A percentile compares a stretch with the other conserved stretches of the same genome.
Conservation (phyloP, 2,888 invertebrate genomes). For the Drosophila leonis region DNA sequence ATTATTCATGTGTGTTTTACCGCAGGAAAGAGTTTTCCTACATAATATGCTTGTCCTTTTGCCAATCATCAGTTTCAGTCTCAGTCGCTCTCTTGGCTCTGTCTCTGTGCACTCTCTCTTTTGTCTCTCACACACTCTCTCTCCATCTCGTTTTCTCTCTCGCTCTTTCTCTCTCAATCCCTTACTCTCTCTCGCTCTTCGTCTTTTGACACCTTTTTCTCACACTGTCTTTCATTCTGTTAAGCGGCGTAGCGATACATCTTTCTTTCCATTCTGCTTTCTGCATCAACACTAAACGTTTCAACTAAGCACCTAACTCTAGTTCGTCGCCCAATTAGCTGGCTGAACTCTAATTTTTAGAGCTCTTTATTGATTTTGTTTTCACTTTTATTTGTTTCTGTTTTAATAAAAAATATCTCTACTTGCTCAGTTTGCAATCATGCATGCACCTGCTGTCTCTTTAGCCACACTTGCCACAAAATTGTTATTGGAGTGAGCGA, state of each 20-base stretch:
- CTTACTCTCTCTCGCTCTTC: no score
- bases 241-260: no score
- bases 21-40: no score
- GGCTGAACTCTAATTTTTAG: neutral
- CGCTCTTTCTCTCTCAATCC: no score
- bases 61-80: no score
- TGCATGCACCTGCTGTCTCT: constrained; percentile 6
- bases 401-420: constrained; percentile 20
- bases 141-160: no score
- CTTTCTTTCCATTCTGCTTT: neutral
- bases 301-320: neutral
- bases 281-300: neutral
- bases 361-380: constrained; percentile 5
- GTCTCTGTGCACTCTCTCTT: neutral
- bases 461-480: constrained; percentile 27
- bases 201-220: no score
- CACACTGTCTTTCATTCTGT: neutral
- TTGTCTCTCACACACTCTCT: no score
- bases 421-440: constrained; percentile 18
- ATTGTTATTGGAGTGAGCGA: constrained; percentile 33
- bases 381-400: neutral
- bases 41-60: no score
- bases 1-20: neutral
- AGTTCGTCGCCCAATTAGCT: neutral
- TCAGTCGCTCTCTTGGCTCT: no score